These are phyloP conservation scores for Cliona cf. orientalis DNA, from an alignment of 37 sponge, comb jelly and placozoan species.

Conservation along the genomic window DNA sequence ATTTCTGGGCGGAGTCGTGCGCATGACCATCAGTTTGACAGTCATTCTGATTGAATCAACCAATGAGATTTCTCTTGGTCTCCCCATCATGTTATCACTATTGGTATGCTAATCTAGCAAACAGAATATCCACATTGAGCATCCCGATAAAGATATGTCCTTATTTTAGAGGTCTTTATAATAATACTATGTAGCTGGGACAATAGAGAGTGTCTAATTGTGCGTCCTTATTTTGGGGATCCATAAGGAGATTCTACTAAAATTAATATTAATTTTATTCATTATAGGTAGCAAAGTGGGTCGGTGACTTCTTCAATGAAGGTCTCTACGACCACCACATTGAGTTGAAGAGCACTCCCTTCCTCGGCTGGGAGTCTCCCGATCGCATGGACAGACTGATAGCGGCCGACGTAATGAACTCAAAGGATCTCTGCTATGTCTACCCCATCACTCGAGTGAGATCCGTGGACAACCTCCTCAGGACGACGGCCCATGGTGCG, in stretches of 20 bases:
- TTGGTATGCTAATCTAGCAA: conserved; percentile 80
- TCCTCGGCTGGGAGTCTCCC: conserved; percentile 92
- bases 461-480: conserved; percentile 45
- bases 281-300: conserved; percentile 98
- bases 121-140: no score
- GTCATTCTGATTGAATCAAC: conserved; percentile 98
- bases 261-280: neutral
- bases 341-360: conserved; percentile 77
- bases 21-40: conserved; percentile 98
- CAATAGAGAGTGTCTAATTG: no score
- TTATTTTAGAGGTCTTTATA: no score
- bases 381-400: conserved; percentile 67
- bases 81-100: conserved; percentile 94
- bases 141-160: no score
- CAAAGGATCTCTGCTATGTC: conserved; percentile 54
- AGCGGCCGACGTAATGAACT: conserved; percentile 85
- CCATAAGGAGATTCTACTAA: no score
- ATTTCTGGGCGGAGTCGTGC: conserved; percentile 95
- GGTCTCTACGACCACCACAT: conserved; percentile 93
- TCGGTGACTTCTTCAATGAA: conserved; percentile 93
- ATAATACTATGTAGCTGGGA: no score
- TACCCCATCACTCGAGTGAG: conserved; percentile 72
- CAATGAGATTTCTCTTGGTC: conserved; percentile 90
- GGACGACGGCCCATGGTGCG: conserved; percentile 71
- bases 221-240: no score